A percentile compares a stretch with the other conserved stretches of the same genome.
phyloP scores from a whole-genome alignment of 1,140 invertebrate genomes.

The Schlechtendalia chinensis region DNA sequence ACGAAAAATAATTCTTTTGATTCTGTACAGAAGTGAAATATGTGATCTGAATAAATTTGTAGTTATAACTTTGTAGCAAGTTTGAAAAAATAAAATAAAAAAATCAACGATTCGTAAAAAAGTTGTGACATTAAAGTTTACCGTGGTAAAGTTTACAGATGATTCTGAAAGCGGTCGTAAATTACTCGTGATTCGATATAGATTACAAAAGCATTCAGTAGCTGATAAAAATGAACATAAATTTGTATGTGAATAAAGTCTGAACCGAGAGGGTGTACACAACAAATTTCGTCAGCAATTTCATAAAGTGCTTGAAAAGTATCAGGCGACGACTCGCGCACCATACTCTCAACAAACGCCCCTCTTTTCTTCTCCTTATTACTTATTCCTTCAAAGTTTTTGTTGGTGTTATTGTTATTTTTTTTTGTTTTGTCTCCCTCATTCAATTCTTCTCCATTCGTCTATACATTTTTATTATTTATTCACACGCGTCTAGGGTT shows the following conservation, averaged over 20 bases:
- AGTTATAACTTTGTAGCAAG: constrained; percentile 28
- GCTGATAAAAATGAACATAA: constrained; percentile 48
- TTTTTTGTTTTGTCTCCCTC: neutral
- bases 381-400: constrained; percentile 24
- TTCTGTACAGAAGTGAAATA: neutral
- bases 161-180: constrained; percentile 44
- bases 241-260: constrained; percentile 43
- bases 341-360: neutral
- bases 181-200: constrained; percentile 44
- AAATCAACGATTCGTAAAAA: constrained; percentile 5
- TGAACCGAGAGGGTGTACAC: constrained; percentile 13
- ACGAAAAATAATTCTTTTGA: neutral
- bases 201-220: constrained; percentile 39
- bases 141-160: constrained; percentile 36
- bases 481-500: constrained; percentile 32
- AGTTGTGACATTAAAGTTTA: constrained; percentile 41
- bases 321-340: constrained; percentile 29
- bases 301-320: constrained; percentile 48
- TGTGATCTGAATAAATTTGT: constrained; percentile 37
- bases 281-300: constrained; percentile 48
- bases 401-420: constrained; percentile 19
- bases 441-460: neutral
- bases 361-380: constrained; percentile 15
- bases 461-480: constrained; percentile 46
- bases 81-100: constrained; percentile 19